Evolutionary conservation across 2,797 vertebrate species (phyloP).

Genomic region (Chromobotia macracanthus): DNA sequence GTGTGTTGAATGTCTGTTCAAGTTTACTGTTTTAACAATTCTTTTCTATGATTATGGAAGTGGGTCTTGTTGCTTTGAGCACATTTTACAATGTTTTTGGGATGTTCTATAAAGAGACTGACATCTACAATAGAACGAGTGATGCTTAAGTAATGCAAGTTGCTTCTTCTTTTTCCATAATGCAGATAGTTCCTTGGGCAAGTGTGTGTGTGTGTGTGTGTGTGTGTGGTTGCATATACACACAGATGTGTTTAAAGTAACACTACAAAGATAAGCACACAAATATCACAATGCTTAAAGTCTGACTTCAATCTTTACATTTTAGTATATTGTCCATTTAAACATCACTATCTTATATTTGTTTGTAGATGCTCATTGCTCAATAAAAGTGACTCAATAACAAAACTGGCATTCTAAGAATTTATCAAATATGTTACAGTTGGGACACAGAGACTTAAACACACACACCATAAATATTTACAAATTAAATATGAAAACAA

Average conservation of each 20-base stretch:
- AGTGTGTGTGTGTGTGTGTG: slow-evolving; percentile 31
- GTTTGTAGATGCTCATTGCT: slow-evolving; percentile 4
- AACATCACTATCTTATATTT: background rate
- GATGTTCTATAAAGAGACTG: slow-evolving; percentile 35
- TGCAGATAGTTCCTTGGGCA: slow-evolving; percentile 60
- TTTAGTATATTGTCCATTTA: background rate
- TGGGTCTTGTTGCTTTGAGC: slow-evolving; percentile 25
- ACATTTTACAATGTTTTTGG: slow-evolving; percentile 12
- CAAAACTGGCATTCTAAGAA: background rate
- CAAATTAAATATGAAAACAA: background rate
- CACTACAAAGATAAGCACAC: slow-evolving; percentile 41
- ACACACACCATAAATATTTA: slow-evolving; percentile 27
- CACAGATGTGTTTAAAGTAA: slow-evolving; percentile 4
- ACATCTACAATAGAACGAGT: slow-evolving; percentile 65
- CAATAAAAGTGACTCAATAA: background rate
- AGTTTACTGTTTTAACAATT: background rate
- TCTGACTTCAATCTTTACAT: slow-evolving; percentile 1
- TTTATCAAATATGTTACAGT: background rate
- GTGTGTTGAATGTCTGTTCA: background rate
- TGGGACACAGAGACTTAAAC: background rate
- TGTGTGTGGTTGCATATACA: slow-evolving; percentile 16
- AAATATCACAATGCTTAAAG: background rate
- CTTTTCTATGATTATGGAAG: slow-evolving; percentile 3
- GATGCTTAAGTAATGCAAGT: slow-evolving; percentile 67
- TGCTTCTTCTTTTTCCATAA: slow-evolving; percentile 49